Base-by-base conservation (phyloP, 2,113 vertebrate genomes). In the Ptilorrhoa leucosticta region DNA sequence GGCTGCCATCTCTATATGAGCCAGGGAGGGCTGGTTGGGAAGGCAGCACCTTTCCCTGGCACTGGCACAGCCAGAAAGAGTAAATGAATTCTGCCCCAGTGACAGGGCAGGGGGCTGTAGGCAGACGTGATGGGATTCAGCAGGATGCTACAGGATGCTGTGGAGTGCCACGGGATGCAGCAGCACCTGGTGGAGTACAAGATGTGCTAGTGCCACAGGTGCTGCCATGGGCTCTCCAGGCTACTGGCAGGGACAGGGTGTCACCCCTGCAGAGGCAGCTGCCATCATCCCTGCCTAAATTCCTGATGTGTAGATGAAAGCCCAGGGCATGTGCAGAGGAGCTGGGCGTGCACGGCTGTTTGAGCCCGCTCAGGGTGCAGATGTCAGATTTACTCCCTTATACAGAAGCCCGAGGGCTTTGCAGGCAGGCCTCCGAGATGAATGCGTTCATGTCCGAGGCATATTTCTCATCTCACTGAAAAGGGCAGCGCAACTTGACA, bases 401-500 rank as follows among this genome's bases (percentile, higher is more conserved):
- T 5, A 9, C 22, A 35, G 68, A 84, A 83, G 22, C 37, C 66
- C 7, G 1, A 20, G 50, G 19, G 37, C 30, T 56, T 27, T 69
- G 53, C 48, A 68, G 76, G 57, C 70, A 58, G 30, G 11, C 27
- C 40, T 42, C 39, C 0, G 0, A 72, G 91, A 83, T 64, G 57
- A 64, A 71, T 24, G 44, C 0, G 0, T 35, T 82, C 37, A 27
- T 40, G 40, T 87, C 71, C 2, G 0, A 79, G 61, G 48, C 5
- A 1, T 40, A 80, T 69, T 95, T 83, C 50, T 90, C 53, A 23
- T 83, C 71, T 88, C 40, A 7, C 42, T 88, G 83, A 56, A 66
- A 92, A 86, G 48, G 93, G 58, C 53, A 90, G 40, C 17, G 4
- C 58, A 77, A 73, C 35, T 57, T 79, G 76, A 90, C 86, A 53